Conservation (phyloP, 2,113 vertebrate species). For the Stigmatopora nigra region DNA sequence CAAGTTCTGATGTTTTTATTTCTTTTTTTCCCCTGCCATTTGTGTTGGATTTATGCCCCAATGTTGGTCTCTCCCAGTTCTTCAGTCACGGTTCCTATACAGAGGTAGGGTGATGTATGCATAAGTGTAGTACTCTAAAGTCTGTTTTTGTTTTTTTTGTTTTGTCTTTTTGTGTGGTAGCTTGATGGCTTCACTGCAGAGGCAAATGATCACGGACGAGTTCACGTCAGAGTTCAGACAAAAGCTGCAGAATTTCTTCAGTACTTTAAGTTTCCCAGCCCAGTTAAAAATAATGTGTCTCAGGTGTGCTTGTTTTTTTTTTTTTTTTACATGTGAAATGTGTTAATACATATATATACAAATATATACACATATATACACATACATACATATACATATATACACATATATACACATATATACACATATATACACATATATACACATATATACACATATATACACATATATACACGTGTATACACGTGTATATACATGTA, state of each 20-base stretch:
- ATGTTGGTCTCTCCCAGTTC: not conserved
- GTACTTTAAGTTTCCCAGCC: slow-evolving; percentile 52
- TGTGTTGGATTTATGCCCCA: not conserved
- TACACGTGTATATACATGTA: not conserved
- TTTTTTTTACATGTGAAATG: too few species aligned
- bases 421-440: not conserved
- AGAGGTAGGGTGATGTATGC: slow-evolving; percentile 33
- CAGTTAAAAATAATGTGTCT: slow-evolving; percentile 58
- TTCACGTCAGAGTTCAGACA: slow-evolving; percentile 59
- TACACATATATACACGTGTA: too few species aligned
- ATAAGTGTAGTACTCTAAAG: not conserved
- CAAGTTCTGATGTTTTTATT: not conserved
- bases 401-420: too few species aligned
- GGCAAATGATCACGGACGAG: slow-evolving; percentile 66
- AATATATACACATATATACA: not conserved
- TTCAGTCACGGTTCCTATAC: slow-evolving; percentile 18
- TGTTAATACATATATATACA: not conserved
- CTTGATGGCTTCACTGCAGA: slow-evolving; percentile 66
- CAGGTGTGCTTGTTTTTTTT: slow-evolving; percentile 48
- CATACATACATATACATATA: too few species aligned
- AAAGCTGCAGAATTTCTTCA: slow-evolving; percentile 70
- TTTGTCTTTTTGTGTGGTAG: slow-evolving; percentile 36
- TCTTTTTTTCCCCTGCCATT: not conserved
- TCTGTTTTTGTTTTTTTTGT: slow-evolving; percentile 5
- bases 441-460: not conserved